Percentiles rank a stretch among this genome's conserved stretches.
Conservation (phyloP, 2,797 vertebrate species). For the Huso huso region DNA sequence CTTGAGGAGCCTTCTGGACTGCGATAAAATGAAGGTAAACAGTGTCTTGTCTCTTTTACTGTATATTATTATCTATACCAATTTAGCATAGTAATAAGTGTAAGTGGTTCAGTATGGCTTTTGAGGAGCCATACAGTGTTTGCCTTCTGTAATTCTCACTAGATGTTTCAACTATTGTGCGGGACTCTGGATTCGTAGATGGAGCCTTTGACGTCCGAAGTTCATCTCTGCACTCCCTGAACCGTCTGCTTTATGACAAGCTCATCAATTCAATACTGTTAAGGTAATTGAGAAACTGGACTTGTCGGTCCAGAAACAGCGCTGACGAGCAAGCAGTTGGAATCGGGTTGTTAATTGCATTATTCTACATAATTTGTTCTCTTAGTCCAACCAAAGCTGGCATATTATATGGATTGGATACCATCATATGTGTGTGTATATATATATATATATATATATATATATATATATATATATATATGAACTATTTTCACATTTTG, state of each 20-base stretch:
- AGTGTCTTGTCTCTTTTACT: not conserved
- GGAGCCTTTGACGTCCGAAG: slow-evolving; percentile 65
- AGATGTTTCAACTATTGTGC: slow-evolving; percentile 11
- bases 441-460: too few relatives aligned
- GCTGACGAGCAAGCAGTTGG: slow-evolving; percentile 63
- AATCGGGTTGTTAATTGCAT: not conserved
- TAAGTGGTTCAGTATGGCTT: not conserved
- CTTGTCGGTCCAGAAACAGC: slow-evolving; percentile 77
- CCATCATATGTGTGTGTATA: too few relatives aligned
- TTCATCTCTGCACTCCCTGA: slow-evolving; percentile 69
- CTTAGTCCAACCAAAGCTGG: not conserved
- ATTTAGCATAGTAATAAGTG: not conserved
- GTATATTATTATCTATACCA: slow-evolving; percentile 3
- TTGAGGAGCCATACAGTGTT: too few relatives aligned
- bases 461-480: too few relatives aligned
- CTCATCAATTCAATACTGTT: slow-evolving; percentile 82
- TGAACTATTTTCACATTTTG: too few relatives aligned
- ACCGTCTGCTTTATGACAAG: slow-evolving; percentile 80
- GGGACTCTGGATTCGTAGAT: slow-evolving; percentile 79
- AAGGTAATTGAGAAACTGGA: slow-evolving; percentile 87
- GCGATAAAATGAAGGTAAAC: slow-evolving; percentile 79
- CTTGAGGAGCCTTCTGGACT: slow-evolving; percentile 76
- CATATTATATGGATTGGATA: too few relatives aligned
- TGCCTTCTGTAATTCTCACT: not conserved
- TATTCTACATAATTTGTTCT: not conserved